Evolutionary conservation across 2,113 vertebrate species (phyloP), one percentile per base, ranked within the genome.

Genomic region (Rafetus swinhoei): DNA sequence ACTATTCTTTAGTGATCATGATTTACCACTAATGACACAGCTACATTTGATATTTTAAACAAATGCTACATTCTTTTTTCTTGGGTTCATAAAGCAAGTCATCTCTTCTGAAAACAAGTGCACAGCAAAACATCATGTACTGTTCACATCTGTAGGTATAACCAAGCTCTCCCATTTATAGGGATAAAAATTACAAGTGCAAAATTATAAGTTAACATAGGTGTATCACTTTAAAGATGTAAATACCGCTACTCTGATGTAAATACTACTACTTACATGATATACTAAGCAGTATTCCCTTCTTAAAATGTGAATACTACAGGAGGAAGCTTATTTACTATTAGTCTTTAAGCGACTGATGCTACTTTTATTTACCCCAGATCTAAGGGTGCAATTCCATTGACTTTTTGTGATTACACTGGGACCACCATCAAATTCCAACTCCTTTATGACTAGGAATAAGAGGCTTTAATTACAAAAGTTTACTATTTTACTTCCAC

Each of bases 381-480:
- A 29, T 86, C 79, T 88, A 72, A 9, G 21, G 7, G 11, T 55
- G 9, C 29, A 90, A 85, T 94, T 82, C 79, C 89, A 87, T 83
- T 50, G 62, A 92, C 93, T 92, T 96, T 89, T 45, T 56, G 54
- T 81, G 77, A 59, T 74, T 59, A 79, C 87, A 69, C n/a, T 24
- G 81, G 79, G 57, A 87, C 72, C 59, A 79, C 81, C 84, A 92
- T 39, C 24, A 81, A 93, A 27, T 91, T 95, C 72, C 85, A 84
- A 79, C n/a, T 92, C 53, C 76, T 95, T 88, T 95, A 86, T 27
- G 39, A 56, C 77, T 79, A 94, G 82, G 81, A 91, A 93, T 97
- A 97, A 96, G 88, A 90, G 39, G 13, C 84, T 97, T 88, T 97
- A 98, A 97, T 97, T 97, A 97, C 79, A n/a, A 35, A 97, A 96